Percentiles rank a stretch among this genome's conserved stretches.
These are phyloP conservation scores for Picus viridis DNA, from an alignment of 2,797 vertebrate species.

Conservation along the genomic window DNA sequence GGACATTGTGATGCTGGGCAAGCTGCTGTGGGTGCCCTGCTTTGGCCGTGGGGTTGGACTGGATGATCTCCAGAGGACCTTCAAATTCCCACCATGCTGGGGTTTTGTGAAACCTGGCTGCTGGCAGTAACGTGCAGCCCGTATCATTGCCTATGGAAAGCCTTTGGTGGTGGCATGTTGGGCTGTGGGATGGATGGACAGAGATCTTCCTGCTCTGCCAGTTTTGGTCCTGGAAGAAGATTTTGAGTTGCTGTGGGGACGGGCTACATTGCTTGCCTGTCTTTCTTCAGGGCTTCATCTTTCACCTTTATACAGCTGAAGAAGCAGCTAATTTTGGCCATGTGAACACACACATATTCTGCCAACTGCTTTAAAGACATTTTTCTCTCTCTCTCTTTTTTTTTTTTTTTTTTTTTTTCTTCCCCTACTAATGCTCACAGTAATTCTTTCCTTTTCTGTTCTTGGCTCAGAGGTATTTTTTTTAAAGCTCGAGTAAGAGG, in stretches of 20 bases:
- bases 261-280: neutral
- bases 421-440: neutral
- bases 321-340: neutral
- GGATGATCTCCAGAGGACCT: no score
- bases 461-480: neutral
- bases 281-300: neutral
- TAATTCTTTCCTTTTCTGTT: neutral
- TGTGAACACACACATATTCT: fast-evolving
- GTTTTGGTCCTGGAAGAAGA: neutral
- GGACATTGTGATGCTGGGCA: no score
- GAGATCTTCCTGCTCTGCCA: neutral
- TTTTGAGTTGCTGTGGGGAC: neutral
- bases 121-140: neutral
- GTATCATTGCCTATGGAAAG: fast-evolving
- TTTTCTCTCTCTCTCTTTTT: neutral
- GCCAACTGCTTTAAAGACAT: neutral
- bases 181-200: neutral
- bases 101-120: neutral
- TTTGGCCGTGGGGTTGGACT: no score
- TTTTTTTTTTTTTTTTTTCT: no score
- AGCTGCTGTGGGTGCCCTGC: no score
- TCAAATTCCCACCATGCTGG: no score
- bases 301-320: neutral
- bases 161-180: neutral
- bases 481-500: neutral